Conservation (phyloP, 2,888 invertebrate species). For the Heteropelma amictum region DNA sequence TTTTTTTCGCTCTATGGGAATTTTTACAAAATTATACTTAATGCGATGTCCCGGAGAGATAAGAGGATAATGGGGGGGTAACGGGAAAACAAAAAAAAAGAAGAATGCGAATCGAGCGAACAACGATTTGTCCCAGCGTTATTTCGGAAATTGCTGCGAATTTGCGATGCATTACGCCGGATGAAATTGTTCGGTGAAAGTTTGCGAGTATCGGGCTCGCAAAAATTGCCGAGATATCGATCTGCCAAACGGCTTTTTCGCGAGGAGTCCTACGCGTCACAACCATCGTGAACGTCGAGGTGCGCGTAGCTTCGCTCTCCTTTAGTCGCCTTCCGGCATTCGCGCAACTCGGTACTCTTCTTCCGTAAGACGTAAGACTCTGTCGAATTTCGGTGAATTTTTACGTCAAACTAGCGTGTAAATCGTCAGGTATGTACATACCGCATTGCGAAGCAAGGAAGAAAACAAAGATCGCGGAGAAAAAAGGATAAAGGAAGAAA, state of each 20-base stretch:
- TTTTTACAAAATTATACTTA: not conserved
- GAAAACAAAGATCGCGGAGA: not conserved
- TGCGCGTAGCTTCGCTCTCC: not conserved
- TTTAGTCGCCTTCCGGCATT: no score
- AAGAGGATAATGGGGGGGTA: not conserved
- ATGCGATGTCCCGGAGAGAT: not conserved
- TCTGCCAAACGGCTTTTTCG: constrained; percentile 17
- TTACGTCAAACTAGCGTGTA: no score
- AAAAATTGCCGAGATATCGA: constrained; percentile 39
- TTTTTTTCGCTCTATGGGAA: constrained; percentile 11
- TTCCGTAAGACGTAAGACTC: no score
- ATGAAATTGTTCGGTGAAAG: not conserved
- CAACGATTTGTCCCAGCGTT: not conserved
- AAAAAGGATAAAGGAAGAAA: not conserved
- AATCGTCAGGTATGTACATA: no score
- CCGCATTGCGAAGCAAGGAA: no score
- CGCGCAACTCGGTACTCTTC: no score
- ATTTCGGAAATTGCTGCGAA: constrained; percentile 22
- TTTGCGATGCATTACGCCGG: not conserved
- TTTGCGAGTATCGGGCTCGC: not conserved
- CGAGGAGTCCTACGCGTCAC: not conserved
- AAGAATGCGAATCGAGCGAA: not conserved
- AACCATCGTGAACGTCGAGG: not conserved
- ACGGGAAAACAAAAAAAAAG: not conserved
- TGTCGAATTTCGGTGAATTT: no score